Evolutionary conservation across 2,888 invertebrate species (phyloP).

Genomic region (Escarpia spicata): DNA sequence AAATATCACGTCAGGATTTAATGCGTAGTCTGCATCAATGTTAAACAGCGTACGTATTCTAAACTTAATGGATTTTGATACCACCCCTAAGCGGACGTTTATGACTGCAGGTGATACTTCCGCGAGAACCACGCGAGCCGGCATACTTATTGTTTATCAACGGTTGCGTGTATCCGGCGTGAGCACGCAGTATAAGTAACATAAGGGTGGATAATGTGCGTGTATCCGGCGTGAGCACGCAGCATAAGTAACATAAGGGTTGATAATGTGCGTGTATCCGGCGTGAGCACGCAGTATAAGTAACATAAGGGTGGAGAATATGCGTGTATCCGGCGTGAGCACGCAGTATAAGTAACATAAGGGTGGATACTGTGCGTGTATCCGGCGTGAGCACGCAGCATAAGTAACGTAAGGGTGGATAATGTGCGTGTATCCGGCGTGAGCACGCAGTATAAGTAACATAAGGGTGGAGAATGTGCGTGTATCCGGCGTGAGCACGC

Average conservation of each 20-base stretch:
- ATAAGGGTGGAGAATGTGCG: neutral
- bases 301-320: too few relatives aligned
- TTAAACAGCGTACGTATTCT: too few relatives aligned
- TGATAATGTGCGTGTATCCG: too few relatives aligned
- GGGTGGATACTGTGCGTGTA: neutral
- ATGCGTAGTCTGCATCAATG: too few relatives aligned
- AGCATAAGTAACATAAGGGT: too few relatives aligned
- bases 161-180: neutral
- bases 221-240: neutral
- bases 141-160: neutral
- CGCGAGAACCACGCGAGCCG: neutral
- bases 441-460: too few relatives aligned
- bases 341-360: neutral
- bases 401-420: too few relatives aligned
- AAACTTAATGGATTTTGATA: too few relatives aligned
- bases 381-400: too few relatives aligned
- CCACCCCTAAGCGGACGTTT: neutral
- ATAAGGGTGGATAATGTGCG: neutral
- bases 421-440: too few relatives aligned
- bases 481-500: neutral
- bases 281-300: too few relatives aligned
- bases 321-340: neutral
- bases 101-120: neutral
- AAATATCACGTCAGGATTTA: too few relatives aligned
- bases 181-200: neutral